Percentiles rank a stretch among this genome's conserved stretches.
Evolutionary conservation across 1,140 invertebrate species (phyloP).

Genomic region (Papilio xuthus): DNA sequence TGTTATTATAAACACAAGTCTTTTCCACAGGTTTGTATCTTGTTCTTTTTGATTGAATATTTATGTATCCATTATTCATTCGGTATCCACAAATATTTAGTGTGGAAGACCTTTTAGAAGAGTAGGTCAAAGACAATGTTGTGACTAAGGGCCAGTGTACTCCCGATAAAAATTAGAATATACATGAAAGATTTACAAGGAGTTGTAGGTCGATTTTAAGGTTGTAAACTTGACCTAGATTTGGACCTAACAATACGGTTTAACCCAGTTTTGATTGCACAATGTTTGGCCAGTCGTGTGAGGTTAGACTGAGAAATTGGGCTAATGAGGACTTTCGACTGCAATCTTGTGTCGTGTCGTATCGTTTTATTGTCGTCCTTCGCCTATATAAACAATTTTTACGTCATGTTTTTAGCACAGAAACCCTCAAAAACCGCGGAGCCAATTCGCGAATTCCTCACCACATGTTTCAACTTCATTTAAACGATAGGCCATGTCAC

Average conservation of each 20-base stretch:
- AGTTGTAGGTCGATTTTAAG: constrained; percentile 41
- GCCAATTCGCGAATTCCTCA: constrained; percentile 25
- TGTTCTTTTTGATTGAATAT: constrained; percentile 9
- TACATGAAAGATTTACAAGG: constrained; percentile 3
- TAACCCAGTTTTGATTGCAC: constrained; percentile 62
- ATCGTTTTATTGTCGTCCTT: constrained; percentile 45
- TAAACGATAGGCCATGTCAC: constrained; percentile 12
- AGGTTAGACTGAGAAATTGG: constrained; percentile 54
- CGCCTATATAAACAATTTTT: constrained; percentile 39
- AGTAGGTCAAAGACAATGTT: constrained; percentile 24
- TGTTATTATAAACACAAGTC: constrained; percentile 14
- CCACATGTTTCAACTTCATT: constrained; percentile 13
- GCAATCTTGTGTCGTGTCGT: constrained; percentile 37
- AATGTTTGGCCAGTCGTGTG: constrained; percentile 56
- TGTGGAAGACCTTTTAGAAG: constrained; percentile 22
- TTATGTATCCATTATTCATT: constrained; percentile 17
- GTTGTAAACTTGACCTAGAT: constrained; percentile 63
- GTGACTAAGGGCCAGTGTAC: constrained; percentile 20
- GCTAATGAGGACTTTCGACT: constrained; percentile 55
- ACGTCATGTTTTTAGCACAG: constrained; percentile 15
- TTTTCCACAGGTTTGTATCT: constrained; percentile 5
- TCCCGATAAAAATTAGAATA: constrained; percentile 29
- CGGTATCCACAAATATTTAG: neutral
- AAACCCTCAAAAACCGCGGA: neutral
- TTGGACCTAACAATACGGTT: constrained; percentile 54